phyloP scores from a whole-genome alignment of 1,140 invertebrate genomes.

The Pseudomyrmex pallidus region DNA sequence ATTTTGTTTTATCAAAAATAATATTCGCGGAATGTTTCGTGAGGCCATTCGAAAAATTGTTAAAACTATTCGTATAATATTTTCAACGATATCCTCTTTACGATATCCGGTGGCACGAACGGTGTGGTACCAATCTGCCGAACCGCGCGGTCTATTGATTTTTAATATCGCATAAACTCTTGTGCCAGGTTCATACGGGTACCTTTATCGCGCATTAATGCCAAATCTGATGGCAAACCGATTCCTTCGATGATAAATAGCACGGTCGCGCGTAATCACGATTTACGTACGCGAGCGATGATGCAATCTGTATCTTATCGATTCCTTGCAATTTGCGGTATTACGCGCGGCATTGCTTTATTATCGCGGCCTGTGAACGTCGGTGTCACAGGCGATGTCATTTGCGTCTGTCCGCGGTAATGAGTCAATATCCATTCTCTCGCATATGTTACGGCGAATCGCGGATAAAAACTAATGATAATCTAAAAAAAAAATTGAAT shows the following conservation, averaged over 20 bases:
- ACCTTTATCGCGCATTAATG: conserved; percentile 63
- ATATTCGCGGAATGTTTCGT: too few species aligned
- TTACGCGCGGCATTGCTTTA: too few species aligned
- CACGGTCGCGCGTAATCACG: background rate
- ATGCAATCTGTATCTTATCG: conserved; percentile 36
- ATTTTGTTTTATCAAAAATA: too few species aligned
- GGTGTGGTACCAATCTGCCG: conserved; percentile 62
- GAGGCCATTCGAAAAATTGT: background rate
- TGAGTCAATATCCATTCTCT: conserved; percentile 9
- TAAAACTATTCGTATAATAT: conserved; percentile 14
- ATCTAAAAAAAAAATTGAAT: too few species aligned
- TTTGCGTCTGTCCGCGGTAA: background rate
- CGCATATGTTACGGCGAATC: background rate
- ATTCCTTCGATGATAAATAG: conserved; percentile 33
- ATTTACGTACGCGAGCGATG: conserved; percentile 20
- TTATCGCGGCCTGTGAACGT: conserved; percentile 5
- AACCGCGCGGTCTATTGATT: conserved; percentile 67
- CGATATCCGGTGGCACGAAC: conserved; percentile 52
- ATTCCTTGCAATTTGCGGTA: too few species aligned
- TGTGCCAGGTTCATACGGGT: conserved; percentile 65
- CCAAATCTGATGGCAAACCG: conserved; percentile 19
- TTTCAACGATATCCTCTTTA: background rate
- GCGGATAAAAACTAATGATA: too few species aligned
- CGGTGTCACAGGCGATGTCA: background rate
- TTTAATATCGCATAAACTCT: conserved; percentile 66